Conservation (phyloP, 2,888 invertebrate species). For the Drosophila helvetica region DNA sequence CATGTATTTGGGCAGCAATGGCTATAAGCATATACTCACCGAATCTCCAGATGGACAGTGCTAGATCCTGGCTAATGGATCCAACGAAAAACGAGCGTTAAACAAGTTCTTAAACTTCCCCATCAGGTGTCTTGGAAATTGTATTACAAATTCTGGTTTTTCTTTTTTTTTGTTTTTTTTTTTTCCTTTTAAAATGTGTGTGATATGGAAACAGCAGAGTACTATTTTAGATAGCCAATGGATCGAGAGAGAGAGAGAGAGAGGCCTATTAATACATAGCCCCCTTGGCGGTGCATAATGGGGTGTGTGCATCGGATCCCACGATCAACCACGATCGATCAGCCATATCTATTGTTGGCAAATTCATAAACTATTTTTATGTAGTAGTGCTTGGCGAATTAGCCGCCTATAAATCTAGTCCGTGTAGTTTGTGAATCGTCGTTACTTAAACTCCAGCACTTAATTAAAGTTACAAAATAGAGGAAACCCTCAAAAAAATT, state of each 20-base stretch:
- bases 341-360: constrained; percentile 26
- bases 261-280: constrained; percentile 10
- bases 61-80: constrained; percentile 35
- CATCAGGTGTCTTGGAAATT: constrained; percentile 41
- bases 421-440: constrained; percentile 33
- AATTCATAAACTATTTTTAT: constrained; percentile 51
- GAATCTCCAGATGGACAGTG: constrained; percentile 81
- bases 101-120: constrained; percentile 19
- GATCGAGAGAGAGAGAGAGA: constrained; percentile 2
- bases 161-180: background rate
- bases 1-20: constrained; percentile 83
- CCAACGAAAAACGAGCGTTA: background rate
- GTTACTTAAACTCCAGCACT: constrained; percentile 22
- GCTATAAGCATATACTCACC: constrained; percentile 83
- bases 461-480: constrained; percentile 18
- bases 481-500: background rate
- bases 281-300: constrained; percentile 3
- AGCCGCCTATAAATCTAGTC: constrained; percentile 16
- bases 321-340: constrained; percentile 6
- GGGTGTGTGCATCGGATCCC: constrained; percentile 2
- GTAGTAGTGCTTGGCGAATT: constrained; percentile 47
- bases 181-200: constrained; percentile 44
- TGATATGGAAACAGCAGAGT: constrained; percentile 64
- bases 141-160: background rate
- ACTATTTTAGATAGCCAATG: constrained; percentile 66